phyloP scores from a whole-genome alignment of 1,140 invertebrate genomes.

The Venturia canescens region DNA sequence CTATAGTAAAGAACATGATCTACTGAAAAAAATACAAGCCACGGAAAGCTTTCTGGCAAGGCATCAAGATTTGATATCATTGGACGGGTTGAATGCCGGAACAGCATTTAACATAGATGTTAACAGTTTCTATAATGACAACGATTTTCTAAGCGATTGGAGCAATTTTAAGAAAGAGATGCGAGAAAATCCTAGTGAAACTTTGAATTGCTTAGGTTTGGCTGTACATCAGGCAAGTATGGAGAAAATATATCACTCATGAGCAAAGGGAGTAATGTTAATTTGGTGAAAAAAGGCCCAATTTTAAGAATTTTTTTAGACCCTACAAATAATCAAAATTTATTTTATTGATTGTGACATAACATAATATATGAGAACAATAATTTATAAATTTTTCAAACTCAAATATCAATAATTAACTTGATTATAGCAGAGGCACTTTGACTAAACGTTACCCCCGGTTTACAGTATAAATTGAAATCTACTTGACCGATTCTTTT shows the following conservation, averaged over 20 bases:
- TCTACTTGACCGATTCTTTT: no score
- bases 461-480: no score
- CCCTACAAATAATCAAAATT: no score
- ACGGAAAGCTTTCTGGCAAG: constrained; percentile 77
- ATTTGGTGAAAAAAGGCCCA: no score
- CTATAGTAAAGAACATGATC: constrained; percentile 71
- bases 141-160: constrained; percentile 80
- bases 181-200: constrained; percentile 80
- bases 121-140: constrained; percentile 79
- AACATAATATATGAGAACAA: no score
- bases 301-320: no score
- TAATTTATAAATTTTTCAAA: no score
- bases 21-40: constrained; percentile 74
- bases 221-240: constrained; percentile 84
- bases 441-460: no score
- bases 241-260: constrained; percentile 48
- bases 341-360: no score
- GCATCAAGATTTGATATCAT: constrained; percentile 75
- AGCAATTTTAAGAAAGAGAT: constrained; percentile 81
- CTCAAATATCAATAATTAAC: no score
- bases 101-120: constrained; percentile 82
- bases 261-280: no score
- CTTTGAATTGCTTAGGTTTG: constrained; percentile 83
- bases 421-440: no score
- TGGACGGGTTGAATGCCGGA: constrained; percentile 81